These are phyloP conservation scores for Apis dorsata DNA, from an alignment of 1,140 invertebrate species.

Conservation along the genomic window DNA sequence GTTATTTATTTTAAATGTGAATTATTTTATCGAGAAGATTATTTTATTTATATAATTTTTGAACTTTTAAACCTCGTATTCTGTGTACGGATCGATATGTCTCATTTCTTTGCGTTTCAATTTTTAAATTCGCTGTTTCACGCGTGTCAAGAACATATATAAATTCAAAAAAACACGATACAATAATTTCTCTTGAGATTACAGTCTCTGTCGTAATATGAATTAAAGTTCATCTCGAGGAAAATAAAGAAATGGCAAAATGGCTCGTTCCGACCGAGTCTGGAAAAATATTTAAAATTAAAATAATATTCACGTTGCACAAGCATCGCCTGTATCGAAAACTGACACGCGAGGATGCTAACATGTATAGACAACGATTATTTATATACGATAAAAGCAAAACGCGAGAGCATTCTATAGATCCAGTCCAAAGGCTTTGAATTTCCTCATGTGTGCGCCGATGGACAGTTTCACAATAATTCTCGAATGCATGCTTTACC, in stretches of 20 bases:
- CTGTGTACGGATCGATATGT: too few species aligned
- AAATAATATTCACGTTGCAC: not conserved
- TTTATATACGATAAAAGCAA: not conserved
- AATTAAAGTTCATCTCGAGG: too few species aligned
- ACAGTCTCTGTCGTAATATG: not conserved
- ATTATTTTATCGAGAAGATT: too few species aligned
- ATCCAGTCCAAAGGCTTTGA: not conserved
- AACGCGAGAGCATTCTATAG: not conserved
- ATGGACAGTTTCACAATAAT: constrained; percentile 1
- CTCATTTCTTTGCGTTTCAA: too few species aligned
- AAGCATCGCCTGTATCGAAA: not conserved
- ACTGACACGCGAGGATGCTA: not conserved
- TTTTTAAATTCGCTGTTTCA: too few species aligned
- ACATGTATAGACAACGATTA: not conserved
- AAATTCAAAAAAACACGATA: too few species aligned
- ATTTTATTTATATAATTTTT: too few species aligned
- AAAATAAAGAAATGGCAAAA: not conserved
- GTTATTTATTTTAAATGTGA: too few species aligned
- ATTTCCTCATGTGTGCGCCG: not conserved
- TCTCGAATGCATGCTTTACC: not conserved
- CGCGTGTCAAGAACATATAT: too few species aligned
- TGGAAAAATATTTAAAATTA: not conserved
- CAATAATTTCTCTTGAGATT: not conserved
- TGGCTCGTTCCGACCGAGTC: not conserved
- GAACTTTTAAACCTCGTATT: too few species aligned